phyloP scores from a whole-genome alignment of 1,140 invertebrate species.

The Gryon sp. region DNA sequence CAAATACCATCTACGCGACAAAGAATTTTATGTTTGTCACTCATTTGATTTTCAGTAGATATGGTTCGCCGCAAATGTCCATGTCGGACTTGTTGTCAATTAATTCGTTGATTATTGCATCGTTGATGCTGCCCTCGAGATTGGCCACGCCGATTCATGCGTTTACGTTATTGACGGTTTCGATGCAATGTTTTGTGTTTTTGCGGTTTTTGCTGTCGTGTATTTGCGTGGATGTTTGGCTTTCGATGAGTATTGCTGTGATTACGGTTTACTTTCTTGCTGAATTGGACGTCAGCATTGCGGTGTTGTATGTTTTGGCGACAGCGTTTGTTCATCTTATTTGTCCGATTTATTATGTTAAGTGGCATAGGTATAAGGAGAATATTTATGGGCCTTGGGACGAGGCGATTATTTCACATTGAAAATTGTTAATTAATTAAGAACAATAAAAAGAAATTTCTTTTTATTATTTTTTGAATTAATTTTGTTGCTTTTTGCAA shows the following conservation, averaged over 20 bases:
- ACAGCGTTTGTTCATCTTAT: constrained; percentile 85
- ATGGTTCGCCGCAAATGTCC: constrained; percentile 89
- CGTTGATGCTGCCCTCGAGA: constrained; percentile 95
- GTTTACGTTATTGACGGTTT: constrained; percentile 91
- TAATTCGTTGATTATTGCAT: constrained; percentile 95
- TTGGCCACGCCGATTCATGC: constrained; percentile 90
- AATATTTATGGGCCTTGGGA: constrained; percentile 98
- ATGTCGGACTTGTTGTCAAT: constrained; percentile 91
- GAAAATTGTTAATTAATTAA: too few relatives aligned
- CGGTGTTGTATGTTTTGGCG: constrained; percentile 82
- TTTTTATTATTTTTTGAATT: too few relatives aligned
- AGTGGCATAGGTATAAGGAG: constrained; percentile 91
- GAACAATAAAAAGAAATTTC: too few relatives aligned
- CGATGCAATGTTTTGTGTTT: constrained; percentile 93
- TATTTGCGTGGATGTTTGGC: constrained; percentile 65
- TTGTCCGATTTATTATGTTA: constrained; percentile 90
- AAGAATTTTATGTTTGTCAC: constrained; percentile 91
- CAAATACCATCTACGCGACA: constrained; percentile 97
- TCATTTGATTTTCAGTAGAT: constrained; percentile 95
- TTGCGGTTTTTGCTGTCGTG: constrained; percentile 87
- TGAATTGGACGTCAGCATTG: constrained; percentile 81
- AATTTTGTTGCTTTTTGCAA: too few relatives aligned
- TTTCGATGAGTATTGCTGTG: constrained; percentile 64
- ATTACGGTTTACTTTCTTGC: constrained; percentile 80
- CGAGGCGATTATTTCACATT: constrained; percentile 85